Percentiles rank a stretch among this genome's conserved stretches.
Evolutionary conservation across 2,888 invertebrate genomes (phyloP).

Genomic region (Drosophila anceps): DNA sequence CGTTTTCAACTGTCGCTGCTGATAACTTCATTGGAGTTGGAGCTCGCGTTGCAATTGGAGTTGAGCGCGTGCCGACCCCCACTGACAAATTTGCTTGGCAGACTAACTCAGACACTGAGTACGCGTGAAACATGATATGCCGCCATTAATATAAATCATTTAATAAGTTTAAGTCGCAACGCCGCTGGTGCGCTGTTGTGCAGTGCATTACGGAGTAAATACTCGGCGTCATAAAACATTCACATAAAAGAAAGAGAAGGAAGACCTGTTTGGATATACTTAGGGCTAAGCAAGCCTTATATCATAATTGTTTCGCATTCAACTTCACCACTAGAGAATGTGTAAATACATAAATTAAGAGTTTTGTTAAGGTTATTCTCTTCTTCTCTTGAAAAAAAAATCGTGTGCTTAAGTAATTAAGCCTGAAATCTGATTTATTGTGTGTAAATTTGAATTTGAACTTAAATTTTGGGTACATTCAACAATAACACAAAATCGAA

Average conservation of each 20-base stretch:
- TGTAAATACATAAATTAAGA: constrained; percentile 2
- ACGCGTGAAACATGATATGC: constrained; percentile 84
- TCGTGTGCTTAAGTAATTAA: constrained; percentile 1
- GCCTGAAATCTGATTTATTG: background rate
- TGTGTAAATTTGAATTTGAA: constrained; percentile 5
- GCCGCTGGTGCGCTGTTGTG: constrained; percentile 48
- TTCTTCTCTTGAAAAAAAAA: background rate
- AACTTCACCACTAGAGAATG: background rate
- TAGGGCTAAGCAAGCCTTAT: constrained; percentile 14
- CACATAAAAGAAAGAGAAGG: constrained; percentile 36
- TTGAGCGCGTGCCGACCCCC: constrained; percentile 85
- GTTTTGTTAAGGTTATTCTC: background rate
- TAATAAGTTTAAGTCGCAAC: constrained; percentile 68
- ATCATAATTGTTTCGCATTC: constrained; percentile 22
- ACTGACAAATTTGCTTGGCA: constrained; percentile 84
- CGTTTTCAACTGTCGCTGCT: constrained; percentile 53
- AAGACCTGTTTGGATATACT: constrained; percentile 33
- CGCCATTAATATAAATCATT: constrained; percentile 83
- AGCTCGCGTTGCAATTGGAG: constrained; percentile 45
- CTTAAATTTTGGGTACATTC: background rate
- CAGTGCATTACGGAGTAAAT: constrained; percentile 42
- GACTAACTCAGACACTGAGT: constrained; percentile 59
- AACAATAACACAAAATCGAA: background rate
- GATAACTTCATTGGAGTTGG: constrained; percentile 60
- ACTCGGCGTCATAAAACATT: constrained; percentile 39